Evolutionary conservation across 2,888 invertebrate genomes (phyloP), one percentile per base, ranked within the genome.

Genomic region (Eupsilia transversa): DNA sequence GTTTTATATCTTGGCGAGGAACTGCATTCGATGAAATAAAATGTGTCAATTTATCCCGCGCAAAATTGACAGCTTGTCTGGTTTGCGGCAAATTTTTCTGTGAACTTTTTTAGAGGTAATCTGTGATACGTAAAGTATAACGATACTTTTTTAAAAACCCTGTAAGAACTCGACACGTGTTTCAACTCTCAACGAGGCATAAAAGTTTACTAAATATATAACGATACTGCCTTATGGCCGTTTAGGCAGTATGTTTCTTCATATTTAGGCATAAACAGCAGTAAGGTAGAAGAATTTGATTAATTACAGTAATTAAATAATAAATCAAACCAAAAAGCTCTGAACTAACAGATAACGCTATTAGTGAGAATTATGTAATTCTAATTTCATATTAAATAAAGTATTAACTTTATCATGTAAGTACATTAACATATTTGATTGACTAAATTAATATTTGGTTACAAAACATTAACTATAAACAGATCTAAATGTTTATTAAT

Each of bases 381-480:
- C 9, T 54, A 41, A 71, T 68, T 72, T 57, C 52, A 57, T 57
- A 65, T 73, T 23, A 71, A 77, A 70, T 69, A 49, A 30, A 63
- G 68, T 77, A 71, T 82, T 61, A 82, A 74, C 27, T 72, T 74
- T 63, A 74, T 56, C 35, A 38, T 64, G 14, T n/a, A n/a, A n/a
- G 6, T 23, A 38, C 1, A 83, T 84, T 82, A 70, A 67, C 74
- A 84, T 84, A 84, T 76, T 84, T 79, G 82, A 84, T 84, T 82
- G 77, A 65, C 65, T 74, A 84, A 76, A 84, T 84, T 77, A 78
- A 78, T 79, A 82, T 79, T 82, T 84, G 63, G 61, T 84, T 77
- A 72, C 82, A 77, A 77, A 77, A 82, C 12, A 56, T 70, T 69
- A 59, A 66, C 70, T 33, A 67, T 33, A 12, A 30, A 27, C 43